Conservation (phyloP, 1,140 invertebrate genomes). For the Coenobita brevimanus region DNA sequence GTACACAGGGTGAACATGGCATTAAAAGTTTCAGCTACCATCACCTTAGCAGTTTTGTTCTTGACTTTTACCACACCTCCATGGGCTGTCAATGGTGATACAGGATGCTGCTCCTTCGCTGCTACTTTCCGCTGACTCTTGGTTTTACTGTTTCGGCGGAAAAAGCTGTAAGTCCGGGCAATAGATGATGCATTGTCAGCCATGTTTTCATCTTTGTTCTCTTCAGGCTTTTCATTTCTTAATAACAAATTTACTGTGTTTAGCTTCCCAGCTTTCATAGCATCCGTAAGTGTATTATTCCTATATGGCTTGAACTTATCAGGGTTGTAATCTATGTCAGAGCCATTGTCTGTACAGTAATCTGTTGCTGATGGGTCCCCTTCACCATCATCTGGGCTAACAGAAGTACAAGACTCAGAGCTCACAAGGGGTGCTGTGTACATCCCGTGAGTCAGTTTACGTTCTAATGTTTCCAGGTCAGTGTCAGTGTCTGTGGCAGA, state of each 20-base stretch:
- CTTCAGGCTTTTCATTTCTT: neutral
- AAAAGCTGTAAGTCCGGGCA: slow-evolving; percentile 40
- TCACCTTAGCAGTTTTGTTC: slow-evolving; percentile 60
- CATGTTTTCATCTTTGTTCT: too few relatives aligned
- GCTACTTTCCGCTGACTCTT: slow-evolving; percentile 38
- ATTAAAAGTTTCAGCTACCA: slow-evolving; percentile 66
- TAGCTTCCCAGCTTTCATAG: neutral
- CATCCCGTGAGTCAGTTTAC: slow-evolving; percentile 52
- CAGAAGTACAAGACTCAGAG: slow-evolving; percentile 66
- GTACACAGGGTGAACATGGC: slow-evolving; percentile 69
- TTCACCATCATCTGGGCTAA: slow-evolving; percentile 56
- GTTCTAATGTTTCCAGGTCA: slow-evolving; percentile 63
- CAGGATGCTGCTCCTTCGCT: slow-evolving; percentile 6
- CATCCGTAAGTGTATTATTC: neutral
- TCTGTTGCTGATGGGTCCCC: slow-evolving; percentile 60
- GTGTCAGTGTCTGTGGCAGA: slow-evolving; percentile 64
- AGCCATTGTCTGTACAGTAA: slow-evolving; percentile 62
- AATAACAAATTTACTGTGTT: neutral
- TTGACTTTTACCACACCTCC: slow-evolving; percentile 54
- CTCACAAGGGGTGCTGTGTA: slow-evolving; percentile 67
- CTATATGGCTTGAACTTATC: slow-evolving; percentile 41
- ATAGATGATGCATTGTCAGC: slow-evolving; percentile 17
- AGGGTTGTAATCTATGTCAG: slow-evolving; percentile 50
- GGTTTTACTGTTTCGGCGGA: slow-evolving; percentile 29
- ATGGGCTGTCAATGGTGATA: neutral